Evolutionary conservation across 2,888 invertebrate genomes (phyloP).

Genomic region (Gibbula magus): DNA sequence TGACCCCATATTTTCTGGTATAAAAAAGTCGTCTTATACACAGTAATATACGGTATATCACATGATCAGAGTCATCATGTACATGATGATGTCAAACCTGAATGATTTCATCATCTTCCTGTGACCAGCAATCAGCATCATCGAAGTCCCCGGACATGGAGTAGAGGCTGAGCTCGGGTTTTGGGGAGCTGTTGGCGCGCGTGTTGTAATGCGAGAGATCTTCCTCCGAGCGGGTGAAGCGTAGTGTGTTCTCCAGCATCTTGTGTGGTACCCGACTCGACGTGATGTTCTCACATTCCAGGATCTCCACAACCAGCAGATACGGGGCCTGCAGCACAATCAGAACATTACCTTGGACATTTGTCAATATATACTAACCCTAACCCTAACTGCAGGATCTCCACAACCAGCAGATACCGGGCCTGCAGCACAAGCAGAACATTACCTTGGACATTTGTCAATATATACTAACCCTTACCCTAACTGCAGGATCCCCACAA

Average conservation of each 20-base stretch:
- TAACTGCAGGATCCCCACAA: no score
- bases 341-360: no score
- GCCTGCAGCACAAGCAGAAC: no score
- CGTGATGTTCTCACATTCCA: slow-evolving; percentile 89
- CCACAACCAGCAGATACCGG: no score
- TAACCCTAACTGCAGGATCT: no score
- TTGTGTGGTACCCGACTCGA: slow-evolving; percentile 92
- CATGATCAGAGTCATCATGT: no score
- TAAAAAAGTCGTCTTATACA: no score
- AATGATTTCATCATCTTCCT: slow-evolving; percentile 95
- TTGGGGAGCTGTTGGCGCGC: slow-evolving; percentile 51
- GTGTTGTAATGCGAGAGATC: slow-evolving; percentile 79
- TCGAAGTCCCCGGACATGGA: slow-evolving; percentile 68
- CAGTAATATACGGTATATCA: no score
- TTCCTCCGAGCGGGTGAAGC: slow-evolving; percentile 96
- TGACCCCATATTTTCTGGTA: no score
- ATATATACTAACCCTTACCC: no score
- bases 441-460: no score
- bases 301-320: slow-evolving; percentile 97
- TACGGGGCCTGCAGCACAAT: slow-evolving; percentile 86
- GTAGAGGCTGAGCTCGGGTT: slow-evolving; percentile 67
- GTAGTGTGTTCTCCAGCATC: slow-evolving; percentile 79
- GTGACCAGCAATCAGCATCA: slow-evolving; percentile 88
- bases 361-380: no score
- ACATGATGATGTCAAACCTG: slow-evolving; percentile 76